A percentile compares a stretch with the other conserved stretches of the same genome.
phyloP scores from a whole-genome alignment of 2,888 invertebrate species.

The Aplocera efformata region DNA sequence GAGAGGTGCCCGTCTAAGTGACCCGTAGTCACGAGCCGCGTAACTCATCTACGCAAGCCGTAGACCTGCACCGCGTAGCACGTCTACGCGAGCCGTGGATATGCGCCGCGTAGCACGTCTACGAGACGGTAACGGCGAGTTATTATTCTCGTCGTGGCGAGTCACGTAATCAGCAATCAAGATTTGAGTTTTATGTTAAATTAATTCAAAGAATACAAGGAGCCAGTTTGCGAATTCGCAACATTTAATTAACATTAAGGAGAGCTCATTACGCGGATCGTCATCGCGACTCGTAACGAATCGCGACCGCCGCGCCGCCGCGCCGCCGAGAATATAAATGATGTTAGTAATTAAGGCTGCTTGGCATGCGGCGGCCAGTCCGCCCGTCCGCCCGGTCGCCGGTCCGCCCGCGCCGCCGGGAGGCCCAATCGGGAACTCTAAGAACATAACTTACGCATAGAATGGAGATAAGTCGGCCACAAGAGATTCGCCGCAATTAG shows the following conservation, averaged over 20 bases:
- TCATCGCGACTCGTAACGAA: constrained; percentile 1
- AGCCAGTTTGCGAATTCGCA: constrained; percentile 12
- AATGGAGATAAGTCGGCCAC: neutral
- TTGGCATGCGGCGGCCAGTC: constrained; percentile 8
- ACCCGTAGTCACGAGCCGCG: too few relatives aligned
- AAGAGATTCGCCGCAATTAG: neutral
- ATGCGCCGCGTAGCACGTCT: too few relatives aligned
- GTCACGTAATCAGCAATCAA: constrained; percentile 4
- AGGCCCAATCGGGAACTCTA: neutral
- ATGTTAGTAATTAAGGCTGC: constrained; percentile 3
- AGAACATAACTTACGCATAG: neutral
- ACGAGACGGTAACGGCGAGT: neutral
- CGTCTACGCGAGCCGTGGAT: too few relatives aligned
- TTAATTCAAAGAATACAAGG: constrained; percentile 11
- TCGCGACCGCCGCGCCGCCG: neutral
- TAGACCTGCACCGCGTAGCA: too few relatives aligned
- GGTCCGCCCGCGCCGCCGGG: neutral
- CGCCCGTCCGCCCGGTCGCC: neutral
- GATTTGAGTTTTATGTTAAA: constrained; percentile 8
- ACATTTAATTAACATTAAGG: constrained; percentile 19
- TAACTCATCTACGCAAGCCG: too few relatives aligned
- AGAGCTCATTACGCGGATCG: constrained; percentile 18
- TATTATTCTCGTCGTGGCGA: neutral
- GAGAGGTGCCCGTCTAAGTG: too few relatives aligned
- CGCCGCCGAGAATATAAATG: constrained; percentile 9